These are phyloP conservation scores for Capitulum mitella DNA, from an alignment of 2,888 invertebrate genomes.

Conservation along the genomic window DNA sequence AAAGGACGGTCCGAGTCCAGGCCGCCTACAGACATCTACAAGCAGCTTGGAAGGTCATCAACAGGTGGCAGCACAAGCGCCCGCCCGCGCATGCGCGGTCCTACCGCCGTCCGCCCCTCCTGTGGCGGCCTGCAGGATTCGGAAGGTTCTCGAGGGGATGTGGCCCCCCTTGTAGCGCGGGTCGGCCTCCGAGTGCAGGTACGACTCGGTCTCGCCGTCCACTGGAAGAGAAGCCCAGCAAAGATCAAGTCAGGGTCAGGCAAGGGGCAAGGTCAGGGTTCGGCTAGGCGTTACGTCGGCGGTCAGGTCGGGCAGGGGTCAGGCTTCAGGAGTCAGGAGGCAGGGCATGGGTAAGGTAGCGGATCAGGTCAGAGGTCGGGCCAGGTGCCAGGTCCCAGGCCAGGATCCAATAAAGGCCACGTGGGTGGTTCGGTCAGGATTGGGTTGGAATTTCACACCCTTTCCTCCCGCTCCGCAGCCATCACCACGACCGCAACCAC, in stretches of 20 bases:
- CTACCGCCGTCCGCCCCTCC: not conserved
- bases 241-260: too few relatives aligned
- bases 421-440: too few relatives aligned
- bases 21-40: not conserved
- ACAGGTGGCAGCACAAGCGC: not conserved
- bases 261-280: too few relatives aligned
- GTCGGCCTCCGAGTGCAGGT: slow-evolving; percentile 53
- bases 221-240: not conserved
- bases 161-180: slow-evolving; percentile 56
- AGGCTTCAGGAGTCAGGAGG: too few relatives aligned
- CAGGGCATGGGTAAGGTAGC: too few relatives aligned
- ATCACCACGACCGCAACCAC: not conserved
- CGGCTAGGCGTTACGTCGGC: too few relatives aligned
- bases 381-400: not conserved
- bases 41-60: not conserved
- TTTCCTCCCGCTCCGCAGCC: not conserved
- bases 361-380: not conserved
- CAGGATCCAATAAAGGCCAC: too few relatives aligned
- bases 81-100: not conserved
- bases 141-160: slow-evolving; percentile 62
- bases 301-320: too few relatives aligned
- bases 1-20: not conserved
- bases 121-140: slow-evolving; percentile 50
- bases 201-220: slow-evolving; percentile 42
- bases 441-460: too few relatives aligned